A percentile compares a stretch with the other conserved stretches of the same genome.
Evolutionary conservation across 2,888 invertebrate species (phyloP).

Genomic region (Entomobrya multifasciata): DNA sequence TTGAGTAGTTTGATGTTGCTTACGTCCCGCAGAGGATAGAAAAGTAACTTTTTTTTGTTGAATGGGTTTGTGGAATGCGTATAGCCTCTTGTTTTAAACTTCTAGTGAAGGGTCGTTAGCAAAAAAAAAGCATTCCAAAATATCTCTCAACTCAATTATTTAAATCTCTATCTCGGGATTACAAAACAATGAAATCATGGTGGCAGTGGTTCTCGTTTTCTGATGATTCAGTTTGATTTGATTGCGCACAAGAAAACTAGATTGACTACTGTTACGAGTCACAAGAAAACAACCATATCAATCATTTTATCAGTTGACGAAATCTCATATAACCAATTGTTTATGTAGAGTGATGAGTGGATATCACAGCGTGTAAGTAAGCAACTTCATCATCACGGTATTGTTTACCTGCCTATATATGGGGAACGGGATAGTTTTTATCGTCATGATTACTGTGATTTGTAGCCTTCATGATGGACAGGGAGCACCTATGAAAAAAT

Average conservation of each 20-base stretch:
- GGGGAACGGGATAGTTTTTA: neutral
- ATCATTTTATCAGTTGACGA: conserved; percentile 52
- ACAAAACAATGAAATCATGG: conserved; percentile 6
- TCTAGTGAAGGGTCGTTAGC: conserved; percentile 55
- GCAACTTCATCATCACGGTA: conserved; percentile 61
- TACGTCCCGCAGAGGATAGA: conserved; percentile 68
- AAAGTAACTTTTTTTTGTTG: neutral
- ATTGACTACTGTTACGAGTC: conserved; percentile 54
- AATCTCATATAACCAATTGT: neutral
- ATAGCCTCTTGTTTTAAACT: neutral
- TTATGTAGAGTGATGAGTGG: conserved; percentile 25
- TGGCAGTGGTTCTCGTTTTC: no score
- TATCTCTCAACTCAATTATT: conserved; percentile 27
- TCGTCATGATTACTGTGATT: neutral
- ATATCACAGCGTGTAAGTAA: conserved; percentile 37
- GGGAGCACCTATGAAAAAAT: conserved; percentile 30
- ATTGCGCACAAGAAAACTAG: conserved; percentile 49
- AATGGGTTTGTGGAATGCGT: conserved; percentile 66
- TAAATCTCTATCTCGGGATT: neutral
- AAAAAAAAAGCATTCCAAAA: conserved; percentile 34
- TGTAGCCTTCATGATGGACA: conserved; percentile 11
- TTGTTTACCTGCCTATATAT: conserved; percentile 52
- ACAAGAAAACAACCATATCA: conserved; percentile 34
- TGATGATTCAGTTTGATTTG: no score
- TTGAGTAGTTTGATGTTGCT: conserved; percentile 39